Conservation (phyloP, 2,888 invertebrate genomes). For the Himalopsyche tibetana region DNA sequence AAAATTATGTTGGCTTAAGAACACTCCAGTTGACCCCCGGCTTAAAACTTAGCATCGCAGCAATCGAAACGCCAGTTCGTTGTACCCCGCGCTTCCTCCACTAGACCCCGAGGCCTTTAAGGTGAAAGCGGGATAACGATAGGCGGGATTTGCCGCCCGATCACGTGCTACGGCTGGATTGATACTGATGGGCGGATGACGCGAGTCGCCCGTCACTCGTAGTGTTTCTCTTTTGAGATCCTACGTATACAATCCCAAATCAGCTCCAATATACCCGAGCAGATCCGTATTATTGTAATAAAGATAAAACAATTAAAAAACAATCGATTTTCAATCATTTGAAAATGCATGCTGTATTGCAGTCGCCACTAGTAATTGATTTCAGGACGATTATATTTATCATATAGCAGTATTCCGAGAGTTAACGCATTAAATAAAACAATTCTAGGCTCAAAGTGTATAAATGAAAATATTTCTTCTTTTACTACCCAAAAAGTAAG, state of each 20-base stretch:
- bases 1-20: conserved; percentile 8
- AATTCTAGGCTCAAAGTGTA: too few species aligned
- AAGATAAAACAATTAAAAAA: too few species aligned
- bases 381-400: too few species aligned
- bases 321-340: too few species aligned
- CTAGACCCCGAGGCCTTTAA: conserved; percentile 16
- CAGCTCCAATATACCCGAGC: neutral
- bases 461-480: too few species aligned
- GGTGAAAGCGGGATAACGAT: conserved; percentile 27
- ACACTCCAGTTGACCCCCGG: neutral
- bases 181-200: conserved; percentile 59
- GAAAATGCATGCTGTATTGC: too few species aligned
- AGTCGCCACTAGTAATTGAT: too few species aligned
- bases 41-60: conserved; percentile 9
- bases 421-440: too few species aligned
- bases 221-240: conserved; percentile 28
- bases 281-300: neutral
- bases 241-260: conserved; percentile 27
- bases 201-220: conserved; percentile 37
- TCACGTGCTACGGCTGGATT: conserved; percentile 56
- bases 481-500: too few species aligned
- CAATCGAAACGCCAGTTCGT: neutral
- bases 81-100: neutral
- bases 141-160: conserved; percentile 41
- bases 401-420: too few species aligned